Evolutionary conservation across 2,113 vertebrate genomes (phyloP), one percentile per base, ranked within the genome.

Genomic region (Sakesphorus luctuosus): DNA sequence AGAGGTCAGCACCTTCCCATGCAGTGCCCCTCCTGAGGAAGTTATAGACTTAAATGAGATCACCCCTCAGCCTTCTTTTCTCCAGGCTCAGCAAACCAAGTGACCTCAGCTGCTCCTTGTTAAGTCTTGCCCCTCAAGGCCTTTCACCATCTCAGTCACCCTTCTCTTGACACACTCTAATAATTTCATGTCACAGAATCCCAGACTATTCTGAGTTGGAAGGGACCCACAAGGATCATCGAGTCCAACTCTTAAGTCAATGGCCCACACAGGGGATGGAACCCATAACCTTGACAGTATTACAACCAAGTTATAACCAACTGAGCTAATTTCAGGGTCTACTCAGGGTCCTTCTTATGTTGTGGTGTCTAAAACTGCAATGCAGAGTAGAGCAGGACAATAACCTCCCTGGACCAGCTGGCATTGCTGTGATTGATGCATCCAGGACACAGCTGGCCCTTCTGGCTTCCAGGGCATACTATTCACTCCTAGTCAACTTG

Each of bases 131-230:
- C 35, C 43, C 35, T 56, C 35, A 33, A 49, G 33, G 31, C 47
- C 18, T 71, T 77, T 56, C 31, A 43, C 17, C 31, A 47, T 8
- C 14, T 62, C 55, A 62, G 62, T 16, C 18, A 50, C 18, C 25
- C 21, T 56, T 31, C 56, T 63, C 18, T 19, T 49, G 11, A 56
- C 0, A 0, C 12, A 24, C 26, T 4, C 26, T 25, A 56, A 17
- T 44, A 49, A 36, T 58, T 43, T 56, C 28, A 84, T 36, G 49
- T 14, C 40, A 40, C 40, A 40, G 40, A 40, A 43, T 15, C 40
- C 5, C 40, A 43, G 40, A 43, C 40, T 43, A 15, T 43, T 43
- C 40, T 43, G 40, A 43, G 40, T 43, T 43, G 40, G 40, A 15
- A 43, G 40, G 40, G 40, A 43, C 40, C 40, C 40, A 43, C 40